Percentiles rank a stretch among this genome's conserved stretches.
phyloP scores from a whole-genome alignment of 2,888 invertebrate genomes.

The Archaeoteleia sp. region DNA sequence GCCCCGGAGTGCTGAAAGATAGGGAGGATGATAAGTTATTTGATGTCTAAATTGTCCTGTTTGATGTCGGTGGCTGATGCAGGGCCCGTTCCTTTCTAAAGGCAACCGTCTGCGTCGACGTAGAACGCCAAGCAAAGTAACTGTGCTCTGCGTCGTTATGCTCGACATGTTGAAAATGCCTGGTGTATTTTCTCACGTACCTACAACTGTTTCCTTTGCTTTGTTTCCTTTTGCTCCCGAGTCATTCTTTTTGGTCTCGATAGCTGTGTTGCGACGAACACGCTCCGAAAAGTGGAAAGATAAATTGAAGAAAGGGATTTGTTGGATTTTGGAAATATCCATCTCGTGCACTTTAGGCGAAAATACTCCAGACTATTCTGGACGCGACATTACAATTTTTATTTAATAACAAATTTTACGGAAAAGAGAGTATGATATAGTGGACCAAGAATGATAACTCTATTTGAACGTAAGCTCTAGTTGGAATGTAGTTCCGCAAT shows the following conservation, averaged over 20 bases:
- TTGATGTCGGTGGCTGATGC: conserved; percentile 64
- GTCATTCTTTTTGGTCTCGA: not conserved
- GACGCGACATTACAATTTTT: too few relatives aligned
- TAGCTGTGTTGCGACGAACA: conserved; percentile 26
- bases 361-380: too few relatives aligned
- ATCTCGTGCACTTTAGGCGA: too few relatives aligned
- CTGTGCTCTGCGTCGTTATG: conserved; percentile 43
- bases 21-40: conserved; percentile 55
- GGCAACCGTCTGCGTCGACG: not conserved
- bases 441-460: too few relatives aligned
- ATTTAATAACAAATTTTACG: too few relatives aligned
- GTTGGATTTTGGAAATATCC: not conserved
- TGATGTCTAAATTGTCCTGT: conserved; percentile 67
- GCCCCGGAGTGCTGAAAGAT: conserved; percentile 20
- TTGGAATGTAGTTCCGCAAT: too few relatives aligned
- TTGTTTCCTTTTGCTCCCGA: conserved; percentile 10
- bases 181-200: conserved; percentile 33
- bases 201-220: conserved; percentile 7
- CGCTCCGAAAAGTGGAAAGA: conserved; percentile 16
- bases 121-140: conserved; percentile 33
- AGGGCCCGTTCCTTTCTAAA: conserved; percentile 33
- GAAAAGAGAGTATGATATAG: too few relatives aligned
- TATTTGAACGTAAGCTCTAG: too few relatives aligned
- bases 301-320: conserved; percentile 5
- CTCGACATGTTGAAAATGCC: conserved; percentile 31